phyloP scores from a whole-genome alignment of 1,140 invertebrate species.

The Drosophila suzukii region DNA sequence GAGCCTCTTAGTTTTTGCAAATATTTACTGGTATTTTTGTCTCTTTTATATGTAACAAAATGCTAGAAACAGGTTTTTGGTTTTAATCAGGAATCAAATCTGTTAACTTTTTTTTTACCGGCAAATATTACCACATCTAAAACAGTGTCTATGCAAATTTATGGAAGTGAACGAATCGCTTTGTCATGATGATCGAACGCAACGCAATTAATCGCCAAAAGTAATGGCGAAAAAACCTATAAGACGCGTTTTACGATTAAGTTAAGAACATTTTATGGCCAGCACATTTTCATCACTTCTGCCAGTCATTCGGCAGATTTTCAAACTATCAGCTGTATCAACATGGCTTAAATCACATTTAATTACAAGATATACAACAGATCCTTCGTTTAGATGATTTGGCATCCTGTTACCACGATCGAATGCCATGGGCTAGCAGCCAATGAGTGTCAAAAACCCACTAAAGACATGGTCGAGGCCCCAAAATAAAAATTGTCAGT shows the following conservation, averaged over 20 bases:
- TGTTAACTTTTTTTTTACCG: background rate
- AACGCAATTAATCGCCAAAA: slow-evolving; percentile 10
- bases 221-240: background rate
- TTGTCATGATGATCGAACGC: slow-evolving; percentile 31
- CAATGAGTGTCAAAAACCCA: slow-evolving; percentile 18
- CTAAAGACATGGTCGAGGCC: slow-evolving; percentile 42
- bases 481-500: slow-evolving; percentile 29
- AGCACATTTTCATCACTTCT: background rate
- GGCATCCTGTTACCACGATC: slow-evolving; percentile 4
- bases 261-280: slow-evolving; percentile 28
- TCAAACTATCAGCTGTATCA: slow-evolving; percentile 15
- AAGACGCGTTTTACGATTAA: too few species aligned
- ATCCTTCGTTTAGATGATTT: background rate
- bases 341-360: slow-evolving; percentile 1
- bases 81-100: slow-evolving; percentile 19
- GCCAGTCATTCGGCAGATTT: slow-evolving; percentile 27
- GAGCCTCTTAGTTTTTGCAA: slow-evolving; percentile 4
- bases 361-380: background rate
- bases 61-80: background rate
- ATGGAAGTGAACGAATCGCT: slow-evolving; percentile 1
- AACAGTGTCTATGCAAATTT: slow-evolving; percentile 24
- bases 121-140: slow-evolving; percentile 12
- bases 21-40: background rate
- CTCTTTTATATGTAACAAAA: slow-evolving; percentile 8
- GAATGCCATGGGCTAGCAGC: slow-evolving; percentile 24